A percentile compares a stretch with the other conserved stretches of the same genome.
Evolutionary conservation across 2,113 vertebrate species (phyloP).

Genomic region (Panthera tigris): DNA sequence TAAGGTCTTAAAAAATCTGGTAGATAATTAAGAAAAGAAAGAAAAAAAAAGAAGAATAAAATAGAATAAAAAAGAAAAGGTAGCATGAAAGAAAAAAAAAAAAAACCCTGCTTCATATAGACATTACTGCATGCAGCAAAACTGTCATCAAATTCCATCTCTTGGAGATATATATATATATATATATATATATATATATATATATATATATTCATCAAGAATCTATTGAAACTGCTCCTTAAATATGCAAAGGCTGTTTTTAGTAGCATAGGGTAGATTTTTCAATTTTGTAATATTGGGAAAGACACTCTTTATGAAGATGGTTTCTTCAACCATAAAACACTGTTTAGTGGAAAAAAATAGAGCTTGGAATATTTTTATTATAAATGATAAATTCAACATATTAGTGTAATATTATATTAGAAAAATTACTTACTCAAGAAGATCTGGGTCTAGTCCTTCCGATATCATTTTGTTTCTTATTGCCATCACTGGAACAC

Average conservation of each 20-base stretch:
- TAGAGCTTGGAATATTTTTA: neutral
- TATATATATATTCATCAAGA: neutral
- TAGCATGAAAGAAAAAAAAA: neutral
- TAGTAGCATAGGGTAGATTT: neutral
- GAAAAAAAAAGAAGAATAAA: neutral
- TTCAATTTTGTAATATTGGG: neutral
- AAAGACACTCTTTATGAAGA: neutral
- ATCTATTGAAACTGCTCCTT: neutral
- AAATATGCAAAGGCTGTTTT: neutral
- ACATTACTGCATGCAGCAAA: neutral
- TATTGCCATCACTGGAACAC: constrained; percentile 98
- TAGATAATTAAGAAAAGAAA: neutral
- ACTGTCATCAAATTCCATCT: neutral
- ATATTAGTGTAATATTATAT: neutral
- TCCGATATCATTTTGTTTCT: constrained; percentile 97
- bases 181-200: neutral
- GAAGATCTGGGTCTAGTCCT: constrained; percentile 94
- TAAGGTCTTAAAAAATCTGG: neutral
- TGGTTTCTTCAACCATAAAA: constrained; percentile 30
- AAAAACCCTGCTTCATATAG: neutral
- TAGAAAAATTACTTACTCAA: constrained; percentile 91
- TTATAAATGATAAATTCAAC: neutral
- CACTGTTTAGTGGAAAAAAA: neutral
- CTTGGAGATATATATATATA: neutral
- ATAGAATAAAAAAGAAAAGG: neutral